A percentile compares a stretch with the other conserved stretches of the same genome.
Conservation (phyloP, 2,113 vertebrate genomes). For the Trichechus manatus region DNA sequence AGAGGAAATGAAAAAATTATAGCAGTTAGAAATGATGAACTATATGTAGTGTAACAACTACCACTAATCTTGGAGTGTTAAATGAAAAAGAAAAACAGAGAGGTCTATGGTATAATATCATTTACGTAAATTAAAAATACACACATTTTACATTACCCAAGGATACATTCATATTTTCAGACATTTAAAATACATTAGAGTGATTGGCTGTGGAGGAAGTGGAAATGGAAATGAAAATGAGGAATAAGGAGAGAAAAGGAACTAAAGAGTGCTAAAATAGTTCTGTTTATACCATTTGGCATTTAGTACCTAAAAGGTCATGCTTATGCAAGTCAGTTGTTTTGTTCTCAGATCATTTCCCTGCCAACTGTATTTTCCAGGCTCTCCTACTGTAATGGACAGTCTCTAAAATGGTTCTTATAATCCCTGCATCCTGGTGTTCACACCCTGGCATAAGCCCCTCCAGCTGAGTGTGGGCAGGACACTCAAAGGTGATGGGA, state of each 20-base stretch:
- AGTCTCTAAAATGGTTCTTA: neutral
- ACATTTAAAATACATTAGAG: neutral
- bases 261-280: neutral
- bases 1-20: constrained; percentile 31
- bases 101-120: neutral
- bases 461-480: neutral
- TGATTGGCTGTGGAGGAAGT: neutral
- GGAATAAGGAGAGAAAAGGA: neutral
- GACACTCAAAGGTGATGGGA: neutral
- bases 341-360: neutral
- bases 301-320: neutral
- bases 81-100: neutral
- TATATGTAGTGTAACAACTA: neutral
- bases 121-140: constrained; percentile 5
- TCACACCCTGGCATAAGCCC: neutral
- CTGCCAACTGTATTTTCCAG: neutral
- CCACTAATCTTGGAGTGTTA: neutral
- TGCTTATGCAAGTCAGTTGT: neutral
- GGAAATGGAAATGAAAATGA: neutral
- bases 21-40: constrained; percentile 29
- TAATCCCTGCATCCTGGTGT: neutral
- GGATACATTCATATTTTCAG: constrained; percentile 7
- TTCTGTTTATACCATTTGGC: neutral
- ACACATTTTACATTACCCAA: constrained; percentile 24
- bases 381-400: neutral